Conservation (phyloP, 1,140 invertebrate species). For the Drosophila ogumai region DNA sequence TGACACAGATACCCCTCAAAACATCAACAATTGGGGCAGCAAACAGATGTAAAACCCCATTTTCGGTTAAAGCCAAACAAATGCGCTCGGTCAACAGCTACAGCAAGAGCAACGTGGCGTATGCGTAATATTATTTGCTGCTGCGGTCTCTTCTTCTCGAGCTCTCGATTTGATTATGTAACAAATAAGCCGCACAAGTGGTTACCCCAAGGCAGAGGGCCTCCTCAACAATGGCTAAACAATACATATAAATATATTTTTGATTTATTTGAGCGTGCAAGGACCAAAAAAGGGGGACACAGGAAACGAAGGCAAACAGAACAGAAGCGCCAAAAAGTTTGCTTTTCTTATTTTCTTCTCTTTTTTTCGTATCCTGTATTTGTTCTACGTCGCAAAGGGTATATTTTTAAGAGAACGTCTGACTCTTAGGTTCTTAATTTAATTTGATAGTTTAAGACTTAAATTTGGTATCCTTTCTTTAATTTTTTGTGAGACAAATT, state of each 20-base stretch:
- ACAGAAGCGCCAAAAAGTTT: conserved; percentile 76
- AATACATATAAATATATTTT: conserved; percentile 65
- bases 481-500: no score
- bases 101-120: conserved; percentile 52
- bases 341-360: conserved; percentile 9
- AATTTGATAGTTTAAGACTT: no score
- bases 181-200: conserved; percentile 79
- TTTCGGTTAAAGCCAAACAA: conserved; percentile 48
- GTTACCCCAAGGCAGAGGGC: conserved; percentile 39
- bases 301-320: conserved; percentile 58
- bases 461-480: no score
- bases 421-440: neutral
- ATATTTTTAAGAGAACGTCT: neutral
- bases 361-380: conserved; percentile 15
- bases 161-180: conserved; percentile 78
- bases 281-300: conserved; percentile 41
- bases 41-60: conserved; percentile 52
- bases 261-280: conserved; percentile 82
- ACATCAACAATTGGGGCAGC: conserved; percentile 24
- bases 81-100: conserved; percentile 56
- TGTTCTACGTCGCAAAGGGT: neutral
- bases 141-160: conserved; percentile 14
- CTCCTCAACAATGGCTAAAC: conserved; percentile 39
- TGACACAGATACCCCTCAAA: conserved; percentile 60
- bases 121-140: conserved; percentile 80